Evolutionary conservation across 2,888 invertebrate species (phyloP).

Genomic region (Xanthorhoe spadicearia): DNA sequence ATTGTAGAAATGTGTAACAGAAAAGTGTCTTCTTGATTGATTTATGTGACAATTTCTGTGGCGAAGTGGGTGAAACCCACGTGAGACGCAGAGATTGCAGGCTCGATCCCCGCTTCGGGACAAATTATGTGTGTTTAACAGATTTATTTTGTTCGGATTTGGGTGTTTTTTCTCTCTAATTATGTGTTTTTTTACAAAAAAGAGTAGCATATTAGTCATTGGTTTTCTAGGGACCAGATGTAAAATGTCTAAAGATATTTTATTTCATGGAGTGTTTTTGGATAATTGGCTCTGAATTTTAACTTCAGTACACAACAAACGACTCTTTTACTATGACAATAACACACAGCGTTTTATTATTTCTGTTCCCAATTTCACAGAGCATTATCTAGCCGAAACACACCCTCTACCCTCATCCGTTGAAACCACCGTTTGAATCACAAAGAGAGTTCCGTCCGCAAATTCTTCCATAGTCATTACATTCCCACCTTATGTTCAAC

Average conservation of each 20-base stretch:
- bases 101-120: too few species aligned
- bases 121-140: too few species aligned
- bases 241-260: too few species aligned
- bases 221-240: too few species aligned
- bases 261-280: too few species aligned
- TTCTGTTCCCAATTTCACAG: slow-evolving; percentile 27
- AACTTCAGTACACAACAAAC: not conserved
- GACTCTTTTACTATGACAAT: not conserved
- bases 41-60: not conserved
- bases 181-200: too few species aligned
- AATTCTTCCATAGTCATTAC: slow-evolving; percentile 45
- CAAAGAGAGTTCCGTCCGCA: slow-evolving; percentile 38
- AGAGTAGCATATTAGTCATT: too few species aligned
- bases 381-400: slow-evolving; percentile 26
- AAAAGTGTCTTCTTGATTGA: not conserved
- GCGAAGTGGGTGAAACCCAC: too few species aligned
- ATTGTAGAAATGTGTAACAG: slow-evolving; percentile 4
- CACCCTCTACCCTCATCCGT: not conserved
- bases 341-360: not conserved
- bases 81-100: too few species aligned
- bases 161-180: too few species aligned
- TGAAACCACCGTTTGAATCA: slow-evolving; percentile 38
- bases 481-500: slow-evolving; percentile 36
- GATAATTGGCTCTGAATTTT: too few species aligned
- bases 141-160: too few species aligned